Evolutionary conservation across 2,113 vertebrate species (phyloP).

Genomic region (Drymodes brunneopygia): DNA sequence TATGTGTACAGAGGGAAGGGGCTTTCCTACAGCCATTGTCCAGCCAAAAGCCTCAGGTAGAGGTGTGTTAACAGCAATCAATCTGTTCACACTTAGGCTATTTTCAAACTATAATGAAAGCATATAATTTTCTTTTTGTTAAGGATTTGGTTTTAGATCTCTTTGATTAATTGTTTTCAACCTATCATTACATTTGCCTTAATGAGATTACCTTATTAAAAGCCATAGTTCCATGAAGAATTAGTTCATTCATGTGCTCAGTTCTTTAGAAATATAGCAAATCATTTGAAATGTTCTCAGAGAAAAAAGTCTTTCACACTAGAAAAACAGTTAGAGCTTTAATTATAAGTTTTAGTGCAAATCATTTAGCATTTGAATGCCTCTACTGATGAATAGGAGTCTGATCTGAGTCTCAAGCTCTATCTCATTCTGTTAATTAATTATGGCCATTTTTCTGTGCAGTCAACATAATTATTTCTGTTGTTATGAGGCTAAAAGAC

Average conservation of each 20-base stretch:
- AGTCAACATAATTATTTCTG: neutral
- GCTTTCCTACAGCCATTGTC: neutral
- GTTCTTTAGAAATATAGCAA: neutral
- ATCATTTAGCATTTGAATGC: neutral
- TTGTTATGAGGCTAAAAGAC: neutral
- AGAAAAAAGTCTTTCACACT: neutral
- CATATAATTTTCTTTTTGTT: neutral
- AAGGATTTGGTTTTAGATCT: neutral
- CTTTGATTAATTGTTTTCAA: neutral
- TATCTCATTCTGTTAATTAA: neutral
- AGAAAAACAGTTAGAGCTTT: neutral
- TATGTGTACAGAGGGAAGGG: neutral
- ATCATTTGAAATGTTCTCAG: neutral
- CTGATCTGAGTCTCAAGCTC: neutral
- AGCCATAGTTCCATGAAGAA: neutral
- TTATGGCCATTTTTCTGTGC: neutral
- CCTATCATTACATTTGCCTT: neutral
- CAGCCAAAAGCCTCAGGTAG: neutral
- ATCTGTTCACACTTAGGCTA: neutral
- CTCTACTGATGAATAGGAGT: neutral
- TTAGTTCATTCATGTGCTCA: neutral
- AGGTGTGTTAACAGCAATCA: neutral
- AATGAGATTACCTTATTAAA: neutral
- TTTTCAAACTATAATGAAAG: neutral
- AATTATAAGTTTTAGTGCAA: neutral